Conservation (phyloP, 1,140 invertebrate genomes). For the Yoshiicerus persimilis region DNA sequence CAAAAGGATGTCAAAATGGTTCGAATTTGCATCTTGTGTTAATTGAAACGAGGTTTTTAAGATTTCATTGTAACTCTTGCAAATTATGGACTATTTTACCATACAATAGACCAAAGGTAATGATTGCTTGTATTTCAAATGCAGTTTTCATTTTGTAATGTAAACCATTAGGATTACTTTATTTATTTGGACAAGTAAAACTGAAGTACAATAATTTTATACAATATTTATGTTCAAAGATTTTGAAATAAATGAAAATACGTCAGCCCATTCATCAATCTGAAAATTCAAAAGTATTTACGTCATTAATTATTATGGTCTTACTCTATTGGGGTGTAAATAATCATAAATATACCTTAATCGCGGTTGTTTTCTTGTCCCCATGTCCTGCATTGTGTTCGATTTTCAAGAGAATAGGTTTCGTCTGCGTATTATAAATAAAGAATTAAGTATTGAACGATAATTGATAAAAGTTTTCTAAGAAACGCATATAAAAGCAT, state of each 20-base stretch:
- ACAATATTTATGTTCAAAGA: neutral
- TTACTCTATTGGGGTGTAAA: neutral
- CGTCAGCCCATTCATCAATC: neutral
- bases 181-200: no score
- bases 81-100: no score
- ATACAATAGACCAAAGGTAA: no score
- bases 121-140: no score
- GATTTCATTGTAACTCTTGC: no score
- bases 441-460: neutral
- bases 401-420: conserved; percentile 63
- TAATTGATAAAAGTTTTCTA: neutral
- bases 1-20: no score
- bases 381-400: conserved; percentile 68
- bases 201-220: neutral
- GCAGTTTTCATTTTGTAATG: no score
- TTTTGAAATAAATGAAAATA: neutral
- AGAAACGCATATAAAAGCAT: neutral
- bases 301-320: neutral
- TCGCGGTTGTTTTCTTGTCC: conserved; percentile 52
- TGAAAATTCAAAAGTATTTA: neutral
- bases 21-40: no score
- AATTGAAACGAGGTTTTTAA: no score
- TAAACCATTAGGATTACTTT: no score
- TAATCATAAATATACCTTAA: neutral
- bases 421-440: conserved; percentile 54